Evolutionary conservation across 2,113 vertebrate genomes (phyloP), one percentile per base, ranked within the genome.

Genomic region (Agelaius phoeniceus): DNA sequence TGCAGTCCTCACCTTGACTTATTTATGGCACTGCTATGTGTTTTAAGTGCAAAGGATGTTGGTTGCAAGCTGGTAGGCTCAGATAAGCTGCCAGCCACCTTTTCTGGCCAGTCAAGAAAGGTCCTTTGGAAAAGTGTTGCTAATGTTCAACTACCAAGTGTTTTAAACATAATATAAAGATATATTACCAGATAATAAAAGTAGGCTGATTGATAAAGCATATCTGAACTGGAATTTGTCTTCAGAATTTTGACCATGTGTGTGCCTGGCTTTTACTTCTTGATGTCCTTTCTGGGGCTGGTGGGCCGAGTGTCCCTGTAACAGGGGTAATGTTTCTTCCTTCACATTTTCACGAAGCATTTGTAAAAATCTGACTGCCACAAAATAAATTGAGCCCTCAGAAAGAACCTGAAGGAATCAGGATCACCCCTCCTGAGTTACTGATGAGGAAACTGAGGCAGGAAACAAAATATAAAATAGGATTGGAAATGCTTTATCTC

Each of bases 391-490:
- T 7, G n/a, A 61, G 35, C 15, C 18, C 31, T 37, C 23, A 24
- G 59, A 54, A 54, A 10, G 17, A 30, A 23, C 21, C 58, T 16
- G 41, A 80, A 83, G 51, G 67, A 68, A 58, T 15, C 1, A 9
- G 22, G 48, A 59, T 71, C 41, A n/a, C 18, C 15, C 13, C 5
- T 87, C 48, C 57, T 28, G 7, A 0, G 0, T 24, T 48, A 31
- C 54, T 0, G 0, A 43, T 13, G n/a, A 57, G 28, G 54, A 68
- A 88, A 73, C n/a, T 1, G 28, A 69, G 33, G 54, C 54, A 72
- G 63, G 46, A 18, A 85, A n/a, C 43, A 55, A 72, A 83, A 62
- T 4, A 37, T 1, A 21, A 39, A 43, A 41, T 10, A 15, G 48
- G 52, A 13, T 7, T 55, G 72, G 63, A 58, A 71, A 39, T 48